These are phyloP conservation scores for Eilema depressum DNA, from an alignment of 2,888 invertebrate genomes.

Conservation along the genomic window DNA sequence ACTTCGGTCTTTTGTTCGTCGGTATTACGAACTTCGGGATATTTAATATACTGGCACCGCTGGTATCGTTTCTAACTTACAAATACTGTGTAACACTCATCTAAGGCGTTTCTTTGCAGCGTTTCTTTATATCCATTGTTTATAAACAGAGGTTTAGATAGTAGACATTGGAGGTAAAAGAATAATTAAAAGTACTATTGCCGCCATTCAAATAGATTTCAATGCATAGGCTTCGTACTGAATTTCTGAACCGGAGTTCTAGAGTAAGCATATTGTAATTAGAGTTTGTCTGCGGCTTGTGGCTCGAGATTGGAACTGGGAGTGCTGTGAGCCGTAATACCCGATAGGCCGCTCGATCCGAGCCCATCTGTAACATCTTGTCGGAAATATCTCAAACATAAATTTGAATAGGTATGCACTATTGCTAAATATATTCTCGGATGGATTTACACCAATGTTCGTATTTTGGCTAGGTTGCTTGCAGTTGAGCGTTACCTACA, in stretches of 20 bases:
- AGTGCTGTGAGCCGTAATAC: constrained; percentile 13
- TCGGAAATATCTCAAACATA: constrained; percentile 4
- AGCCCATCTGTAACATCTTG: constrained; percentile 16
- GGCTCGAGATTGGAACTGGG: constrained; percentile 20
- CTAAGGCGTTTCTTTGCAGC: too few species aligned
- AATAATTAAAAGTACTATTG: background rate
- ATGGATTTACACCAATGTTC: background rate
- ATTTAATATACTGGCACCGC: background rate
- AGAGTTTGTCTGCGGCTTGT: constrained; percentile 25
- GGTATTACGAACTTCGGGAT: too few species aligned
- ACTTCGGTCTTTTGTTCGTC: too few species aligned
- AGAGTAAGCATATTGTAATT: constrained; percentile 29
- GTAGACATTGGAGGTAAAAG: background rate
- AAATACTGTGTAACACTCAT: background rate
- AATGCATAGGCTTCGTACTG: background rate
- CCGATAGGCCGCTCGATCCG: constrained; percentile 9
- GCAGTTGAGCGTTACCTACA: background rate
- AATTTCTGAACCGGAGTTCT: constrained; percentile 6
- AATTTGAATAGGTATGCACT: constrained; percentile 7
- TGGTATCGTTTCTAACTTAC: background rate
- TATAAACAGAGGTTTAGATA: background rate
- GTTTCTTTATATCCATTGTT: too few species aligned
- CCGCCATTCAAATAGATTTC: background rate
- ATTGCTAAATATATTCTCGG: background rate
- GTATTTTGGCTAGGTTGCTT: background rate